phyloP scores from a whole-genome alignment of 2,797 vertebrate genomes.

The Myoxocephalus aenaeus region DNA sequence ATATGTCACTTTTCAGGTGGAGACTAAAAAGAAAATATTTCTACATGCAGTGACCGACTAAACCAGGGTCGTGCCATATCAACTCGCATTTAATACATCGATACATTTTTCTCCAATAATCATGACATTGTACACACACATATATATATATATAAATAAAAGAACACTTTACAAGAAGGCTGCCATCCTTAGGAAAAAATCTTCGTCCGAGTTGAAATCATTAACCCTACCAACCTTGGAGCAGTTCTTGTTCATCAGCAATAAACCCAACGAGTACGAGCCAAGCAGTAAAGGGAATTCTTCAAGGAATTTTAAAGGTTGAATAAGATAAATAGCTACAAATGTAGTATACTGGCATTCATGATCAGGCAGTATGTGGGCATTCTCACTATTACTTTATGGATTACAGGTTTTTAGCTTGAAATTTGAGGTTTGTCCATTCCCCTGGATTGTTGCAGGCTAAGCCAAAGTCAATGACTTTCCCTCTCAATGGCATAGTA shows the following conservation, averaged over 20 bases:
- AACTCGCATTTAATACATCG: background rate
- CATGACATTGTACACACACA: background rate
- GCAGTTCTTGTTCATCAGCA: background rate
- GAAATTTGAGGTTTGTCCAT: too few species aligned
- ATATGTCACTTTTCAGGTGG: background rate
- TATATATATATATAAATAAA: background rate
- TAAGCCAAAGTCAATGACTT: conserved; percentile 29
- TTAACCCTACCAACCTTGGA: too few species aligned
- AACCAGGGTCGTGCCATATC: background rate
- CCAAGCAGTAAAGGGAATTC: too few species aligned
- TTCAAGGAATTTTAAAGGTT: background rate
- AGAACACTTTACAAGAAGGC: background rate
- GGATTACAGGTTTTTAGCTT: too few species aligned
- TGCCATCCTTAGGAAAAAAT: background rate
- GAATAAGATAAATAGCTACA: background rate
- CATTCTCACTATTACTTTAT: background rate
- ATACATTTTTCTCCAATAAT: background rate
- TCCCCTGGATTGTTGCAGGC: background rate
- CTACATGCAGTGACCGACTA: background rate
- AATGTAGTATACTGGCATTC: background rate
- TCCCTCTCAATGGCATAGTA: background rate
- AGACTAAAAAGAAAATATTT: background rate
- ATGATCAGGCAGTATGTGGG: background rate
- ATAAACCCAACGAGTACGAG: background rate
- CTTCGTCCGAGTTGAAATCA: too few species aligned